Percentiles rank a stretch among this genome's conserved stretches.
Evolutionary conservation across 2,888 invertebrate species (phyloP).

Genomic region (Anagyrus pseudococci): DNA sequence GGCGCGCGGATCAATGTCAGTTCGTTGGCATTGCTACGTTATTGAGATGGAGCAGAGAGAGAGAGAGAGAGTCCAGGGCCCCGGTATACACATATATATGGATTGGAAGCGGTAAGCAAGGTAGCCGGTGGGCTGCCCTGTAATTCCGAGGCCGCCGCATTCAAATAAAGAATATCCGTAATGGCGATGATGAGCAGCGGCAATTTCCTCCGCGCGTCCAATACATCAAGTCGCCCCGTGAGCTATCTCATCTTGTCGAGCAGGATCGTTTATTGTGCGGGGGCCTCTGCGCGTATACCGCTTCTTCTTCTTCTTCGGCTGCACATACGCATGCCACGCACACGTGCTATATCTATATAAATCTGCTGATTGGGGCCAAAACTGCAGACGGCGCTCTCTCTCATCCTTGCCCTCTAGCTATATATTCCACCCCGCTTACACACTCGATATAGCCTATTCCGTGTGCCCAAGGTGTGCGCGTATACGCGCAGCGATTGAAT

Average conservation of each 20-base stretch:
- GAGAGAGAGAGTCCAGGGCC: background rate
- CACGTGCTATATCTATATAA: no score
- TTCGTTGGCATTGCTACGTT: conserved; percentile 37
- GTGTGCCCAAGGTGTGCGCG: no score
- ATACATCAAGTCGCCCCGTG: conserved; percentile 45
- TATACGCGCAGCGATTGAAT: no score
- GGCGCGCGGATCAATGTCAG: conserved; percentile 12
- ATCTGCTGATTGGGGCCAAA: conserved; percentile 26
- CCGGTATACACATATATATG: conserved; percentile 13
- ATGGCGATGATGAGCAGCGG: conserved; percentile 61
- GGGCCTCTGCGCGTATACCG: no score
- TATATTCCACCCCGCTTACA: no score
- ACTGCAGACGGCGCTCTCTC: conserved; percentile 25
- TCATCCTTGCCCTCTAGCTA: no score
- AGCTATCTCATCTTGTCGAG: conserved; percentile 47
- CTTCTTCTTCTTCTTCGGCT: no score
- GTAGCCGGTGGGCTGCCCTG: conserved; percentile 59
- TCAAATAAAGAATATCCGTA: conserved; percentile 59
- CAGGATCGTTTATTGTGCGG: conserved; percentile 49
- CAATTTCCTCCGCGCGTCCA: conserved; percentile 58
- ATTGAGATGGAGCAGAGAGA: conserved; percentile 47
- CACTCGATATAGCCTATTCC: no score
- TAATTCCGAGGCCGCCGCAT: conserved; percentile 57
- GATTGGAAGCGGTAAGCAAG: conserved; percentile 60
- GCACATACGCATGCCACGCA: no score